Evolutionary conservation across 1,140 invertebrate species (phyloP), one percentile per base, ranked within the genome.

Genomic region (Trichomalopsis sarcophagae): DNA sequence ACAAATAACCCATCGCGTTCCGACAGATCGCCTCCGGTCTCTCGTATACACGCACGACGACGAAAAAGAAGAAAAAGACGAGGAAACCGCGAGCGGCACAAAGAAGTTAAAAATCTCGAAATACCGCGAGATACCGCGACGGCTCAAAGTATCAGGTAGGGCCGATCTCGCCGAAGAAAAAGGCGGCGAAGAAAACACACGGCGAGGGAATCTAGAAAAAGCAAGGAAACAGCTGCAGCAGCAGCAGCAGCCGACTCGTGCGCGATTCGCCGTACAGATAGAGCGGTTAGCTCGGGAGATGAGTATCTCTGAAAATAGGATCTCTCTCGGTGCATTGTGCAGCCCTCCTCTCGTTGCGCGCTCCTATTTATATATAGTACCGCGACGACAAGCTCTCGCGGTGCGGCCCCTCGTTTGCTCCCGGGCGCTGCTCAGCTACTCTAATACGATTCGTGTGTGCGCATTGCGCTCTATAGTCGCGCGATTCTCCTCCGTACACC

Each of bases 301-400:
- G 88, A 82, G 85, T 92, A 91, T 91, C 90, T 90, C 91, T 87
- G 89, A 91, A 92, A 92, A 91, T 92, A 92, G 91, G 90, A 90
- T 90, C 87, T 87, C 85, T 82, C 87, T 87, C 82, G 86, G 87
- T 87, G 90, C 88, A 91, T 91, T 92, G 89, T 90, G 84, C 27
- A 27, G 27, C 88, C 82, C 86, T 21, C 27, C 47, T 55, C 55
- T 17, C 17, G 21, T 17, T n/a, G 2, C 55, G 14, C 81, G 14
- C 81, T 82, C 80, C 86, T 91, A 90, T 91, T 90, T 89, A 88
- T 88, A 87, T 62, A 62, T 62, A n/a, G 17, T 17, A 7, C 55
- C 6, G 13, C 50, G 17, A 62, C 47, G 21, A 62, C 21, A 17
- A 21, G 21, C 17, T 62, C 17, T 62, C 33, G 77, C 73, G n/a